Evolutionary conservation across 2,888 invertebrate species (phyloP).

Genomic region (Gortyna flavago): DNA sequence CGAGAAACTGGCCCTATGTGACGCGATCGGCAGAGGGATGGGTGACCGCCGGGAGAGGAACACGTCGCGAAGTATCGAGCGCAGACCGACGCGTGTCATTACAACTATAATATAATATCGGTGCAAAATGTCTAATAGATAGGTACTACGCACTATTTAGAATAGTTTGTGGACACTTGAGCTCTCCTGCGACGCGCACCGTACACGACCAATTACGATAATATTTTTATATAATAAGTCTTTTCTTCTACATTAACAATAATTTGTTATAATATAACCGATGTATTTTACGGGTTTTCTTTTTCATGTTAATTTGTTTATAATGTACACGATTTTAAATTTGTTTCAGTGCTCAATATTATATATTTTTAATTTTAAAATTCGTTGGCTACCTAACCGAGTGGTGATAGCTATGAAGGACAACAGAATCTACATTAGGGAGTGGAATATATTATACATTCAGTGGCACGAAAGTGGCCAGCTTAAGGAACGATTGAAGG

Average conservation of each 20-base stretch:
- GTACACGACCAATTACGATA: constrained; percentile 69
- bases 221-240: constrained; percentile 84
- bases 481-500: constrained; percentile 28
- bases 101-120: constrained; percentile 83
- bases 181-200: constrained; percentile 74
- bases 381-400: constrained; percentile 89
- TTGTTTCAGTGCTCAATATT: constrained; percentile 88
- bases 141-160: constrained; percentile 86
- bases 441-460: constrained; percentile 81
- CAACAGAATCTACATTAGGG: constrained; percentile 83
- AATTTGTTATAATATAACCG: constrained; percentile 82
- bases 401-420: constrained; percentile 83
- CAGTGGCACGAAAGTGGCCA: constrained; percentile 64
- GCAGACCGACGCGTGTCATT: constrained; percentile 76
- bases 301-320: constrained; percentile 71
- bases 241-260: constrained; percentile 88
- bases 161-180: constrained; percentile 85
- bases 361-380: constrained; percentile 83
- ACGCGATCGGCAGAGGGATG: constrained; percentile 36
- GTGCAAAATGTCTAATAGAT: constrained; percentile 89
- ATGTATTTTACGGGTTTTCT: constrained; percentile 74
- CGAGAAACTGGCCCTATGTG: neutral
- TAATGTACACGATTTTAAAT: constrained; percentile 84
- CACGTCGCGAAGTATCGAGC: constrained; percentile 68
- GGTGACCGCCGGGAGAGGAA: constrained; percentile 42